Evolutionary conservation across 2,888 invertebrate species (phyloP).

Genomic region (Apantesis nais): DNA sequence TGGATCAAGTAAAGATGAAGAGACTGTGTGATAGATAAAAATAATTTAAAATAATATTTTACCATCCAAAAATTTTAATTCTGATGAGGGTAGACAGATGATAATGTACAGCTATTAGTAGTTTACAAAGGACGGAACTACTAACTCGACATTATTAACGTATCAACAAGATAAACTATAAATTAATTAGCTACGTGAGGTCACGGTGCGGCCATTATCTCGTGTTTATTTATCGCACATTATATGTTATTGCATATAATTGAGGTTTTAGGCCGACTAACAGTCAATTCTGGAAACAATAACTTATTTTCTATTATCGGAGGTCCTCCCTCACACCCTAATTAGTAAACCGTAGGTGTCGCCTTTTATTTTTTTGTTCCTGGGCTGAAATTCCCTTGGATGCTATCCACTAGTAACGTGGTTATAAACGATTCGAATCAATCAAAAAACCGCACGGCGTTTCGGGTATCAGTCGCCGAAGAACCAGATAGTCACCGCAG

Average conservation of each 20-base stretch:
- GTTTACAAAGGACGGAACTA: neutral
- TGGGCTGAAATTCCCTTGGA: no score
- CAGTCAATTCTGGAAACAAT: neutral
- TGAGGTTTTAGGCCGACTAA: slow-evolving; percentile 27
- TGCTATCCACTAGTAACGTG: no score
- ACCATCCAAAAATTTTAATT: neutral
- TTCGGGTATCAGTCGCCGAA: no score
- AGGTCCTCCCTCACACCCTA: no score
- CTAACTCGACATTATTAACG: slow-evolving; percentile 6
- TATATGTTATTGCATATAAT: slow-evolving; percentile 30
- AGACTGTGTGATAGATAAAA: neutral
- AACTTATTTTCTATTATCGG: neutral
- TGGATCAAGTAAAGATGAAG: neutral
- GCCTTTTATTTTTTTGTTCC: no score
- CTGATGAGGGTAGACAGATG: neutral
- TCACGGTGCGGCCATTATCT: slow-evolving; percentile 25
- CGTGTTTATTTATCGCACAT: slow-evolving; percentile 15
- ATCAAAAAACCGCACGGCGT: no score
- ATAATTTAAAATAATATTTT: no score
- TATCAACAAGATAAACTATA: slow-evolving; percentile 25
- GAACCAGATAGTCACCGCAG: no score
- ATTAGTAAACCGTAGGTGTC: no score
- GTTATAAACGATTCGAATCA: no score
- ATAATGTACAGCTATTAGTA: neutral
- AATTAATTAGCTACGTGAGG: slow-evolving; percentile 59